Percentiles rank a stretch among this genome's conserved stretches.
Evolutionary conservation across 2,888 invertebrate genomes (phyloP).

Genomic region (Brachylomia viminalis): DNA sequence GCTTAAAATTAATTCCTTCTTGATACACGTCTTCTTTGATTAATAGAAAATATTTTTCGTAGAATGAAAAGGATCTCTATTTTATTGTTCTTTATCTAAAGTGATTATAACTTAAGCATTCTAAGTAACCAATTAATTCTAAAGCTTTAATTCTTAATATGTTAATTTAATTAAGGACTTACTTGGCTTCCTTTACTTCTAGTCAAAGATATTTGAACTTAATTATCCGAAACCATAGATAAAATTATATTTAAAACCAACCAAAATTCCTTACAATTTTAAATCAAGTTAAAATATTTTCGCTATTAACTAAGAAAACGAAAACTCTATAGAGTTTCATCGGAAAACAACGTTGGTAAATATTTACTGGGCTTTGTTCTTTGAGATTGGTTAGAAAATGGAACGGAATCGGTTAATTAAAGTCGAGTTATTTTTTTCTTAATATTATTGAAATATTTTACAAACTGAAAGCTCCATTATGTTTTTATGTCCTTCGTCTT

Average conservation of each 20-base stretch:
- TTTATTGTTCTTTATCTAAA: background rate
- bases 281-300: slow-evolving; percentile 7
- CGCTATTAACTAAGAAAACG: slow-evolving; percentile 3
- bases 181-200: background rate
- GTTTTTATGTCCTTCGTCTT: too few species aligned
- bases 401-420: slow-evolving; percentile 21
- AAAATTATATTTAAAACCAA: background rate
- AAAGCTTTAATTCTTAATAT: too few species aligned
- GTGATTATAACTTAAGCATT: background rate
- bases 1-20: background rate
- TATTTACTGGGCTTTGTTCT: slow-evolving; percentile 46
- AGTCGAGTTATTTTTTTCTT: slow-evolving; percentile 10
- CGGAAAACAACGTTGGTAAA: slow-evolving; percentile 38
- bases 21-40: background rate
- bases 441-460: background rate
- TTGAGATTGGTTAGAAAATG: slow-evolving; percentile 17
- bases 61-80: background rate
- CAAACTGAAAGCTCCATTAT: background rate
- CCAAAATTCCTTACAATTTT: background rate
- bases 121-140: slow-evolving; percentile 7
- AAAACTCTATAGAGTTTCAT: slow-evolving; percentile 30
- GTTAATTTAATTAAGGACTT: slow-evolving; percentile 4
- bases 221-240: background rate
- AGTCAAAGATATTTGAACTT: slow-evolving; percentile 4
- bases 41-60: background rate